phyloP scores from a whole-genome alignment of 2,797 vertebrate genomes.

The Enteromius afrohamiltoni region DNA sequence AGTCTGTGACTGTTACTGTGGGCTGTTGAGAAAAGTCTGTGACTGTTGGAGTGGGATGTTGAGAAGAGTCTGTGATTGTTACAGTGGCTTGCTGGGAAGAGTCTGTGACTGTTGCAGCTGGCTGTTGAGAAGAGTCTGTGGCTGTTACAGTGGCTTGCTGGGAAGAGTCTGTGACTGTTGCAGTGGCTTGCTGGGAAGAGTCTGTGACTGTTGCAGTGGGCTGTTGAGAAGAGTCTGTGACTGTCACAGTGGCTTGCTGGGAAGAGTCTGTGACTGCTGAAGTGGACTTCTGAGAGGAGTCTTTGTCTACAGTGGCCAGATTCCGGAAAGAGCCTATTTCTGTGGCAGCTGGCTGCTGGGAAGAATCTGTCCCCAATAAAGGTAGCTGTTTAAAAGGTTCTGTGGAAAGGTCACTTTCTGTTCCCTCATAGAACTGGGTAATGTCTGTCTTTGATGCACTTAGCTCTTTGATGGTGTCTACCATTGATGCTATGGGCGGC shows the following conservation, averaged over 20 bases:
- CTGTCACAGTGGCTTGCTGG: background rate
- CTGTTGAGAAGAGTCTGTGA: background rate
- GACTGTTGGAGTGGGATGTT: background rate
- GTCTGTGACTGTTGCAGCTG: background rate
- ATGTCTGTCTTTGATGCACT: background rate
- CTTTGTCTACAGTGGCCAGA: too few species aligned
- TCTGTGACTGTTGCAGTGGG: background rate
- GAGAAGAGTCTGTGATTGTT: slow-evolving; percentile 7
- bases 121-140: background rate
- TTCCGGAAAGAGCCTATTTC: slow-evolving; percentile 5
- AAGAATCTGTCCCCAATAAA: slow-evolving; percentile 8
- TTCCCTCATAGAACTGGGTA: slow-evolving; percentile 21
- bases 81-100: slow-evolving; percentile 30
- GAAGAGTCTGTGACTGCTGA: background rate
- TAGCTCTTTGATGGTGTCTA: background rate
- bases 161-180: background rate
- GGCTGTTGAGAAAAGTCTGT: background rate
- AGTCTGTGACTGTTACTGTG: too few species aligned
- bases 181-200: background rate
- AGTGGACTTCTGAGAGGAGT: background rate
- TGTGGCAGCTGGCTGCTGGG: slow-evolving; percentile 18
- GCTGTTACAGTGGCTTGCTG: background rate
- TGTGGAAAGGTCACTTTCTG: slow-evolving; percentile 21
- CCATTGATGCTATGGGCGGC: background rate
- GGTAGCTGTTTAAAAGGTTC: slow-evolving; percentile 8